Evolutionary conservation across 2,888 invertebrate genomes (phyloP), one percentile per base, ranked within the genome.

Genomic region (Rugalucina vietnamica): DNA sequence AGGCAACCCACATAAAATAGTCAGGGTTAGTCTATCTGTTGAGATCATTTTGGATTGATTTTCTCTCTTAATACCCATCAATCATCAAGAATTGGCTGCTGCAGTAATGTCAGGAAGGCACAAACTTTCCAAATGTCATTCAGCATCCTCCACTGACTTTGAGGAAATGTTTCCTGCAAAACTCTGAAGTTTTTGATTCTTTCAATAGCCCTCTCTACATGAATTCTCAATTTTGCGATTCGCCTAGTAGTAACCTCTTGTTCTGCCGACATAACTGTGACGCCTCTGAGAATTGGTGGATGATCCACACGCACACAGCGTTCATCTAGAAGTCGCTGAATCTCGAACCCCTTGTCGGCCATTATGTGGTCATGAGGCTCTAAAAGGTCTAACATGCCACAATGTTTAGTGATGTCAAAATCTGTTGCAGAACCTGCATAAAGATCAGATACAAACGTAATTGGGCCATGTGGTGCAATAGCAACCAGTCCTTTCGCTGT

Each of bases 121-220:
- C 65, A 69, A 8, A 84, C 60, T 36, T 69, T 74, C 77, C 69
- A 81, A 39, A 77, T 73, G 29, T 84, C 81, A 75, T 84, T 77
- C 32, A 81, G 24, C 18, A 76, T 43, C 12, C 75, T 43, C 3
- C n/a, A 24, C 14, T 81, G 50, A 1, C 43, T 10, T n/a, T 76
- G 10, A 14, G 81, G 81, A 18, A 81, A 32, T 3, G 21, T 65
- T 70, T 57, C 75, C 21, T 76, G 60, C 32, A 86, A 75, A 37
- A 85, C 65, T 32, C 60, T 37, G 57, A 60, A 80, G 21, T 79
- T 69, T 60, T 85, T 85, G 12, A 85, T 54, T n/a, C 80, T 29
- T 0, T 57, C 43, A 8, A 82, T 79, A 5, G 77, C 74, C 10
- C 76, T 14, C 49, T 85, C 82, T 34, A 82, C 85, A 73, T 82